These are phyloP conservation scores for Papilio protenor DNA, from an alignment of 2,888 invertebrate species.

Conservation along the genomic window DNA sequence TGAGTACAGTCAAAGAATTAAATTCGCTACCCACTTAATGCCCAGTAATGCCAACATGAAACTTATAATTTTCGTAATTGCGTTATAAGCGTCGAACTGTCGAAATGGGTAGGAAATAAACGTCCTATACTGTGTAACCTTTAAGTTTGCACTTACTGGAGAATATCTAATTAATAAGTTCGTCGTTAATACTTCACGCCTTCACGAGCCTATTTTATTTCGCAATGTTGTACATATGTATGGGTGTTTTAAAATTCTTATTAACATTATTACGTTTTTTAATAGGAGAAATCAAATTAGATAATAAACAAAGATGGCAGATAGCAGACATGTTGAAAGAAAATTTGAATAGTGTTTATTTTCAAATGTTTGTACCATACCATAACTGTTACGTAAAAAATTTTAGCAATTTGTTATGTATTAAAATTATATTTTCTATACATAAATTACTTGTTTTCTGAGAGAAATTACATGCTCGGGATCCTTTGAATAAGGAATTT, in stretches of 20 bases:
- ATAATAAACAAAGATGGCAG: background rate
- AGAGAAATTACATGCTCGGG: background rate
- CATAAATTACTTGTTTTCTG: background rate
- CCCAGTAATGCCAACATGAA: background rate
- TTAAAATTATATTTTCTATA: background rate
- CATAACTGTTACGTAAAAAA: background rate
- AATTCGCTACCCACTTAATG: background rate
- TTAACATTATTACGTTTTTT: background rate
- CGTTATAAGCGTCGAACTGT: background rate
- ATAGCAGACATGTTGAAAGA: background rate
- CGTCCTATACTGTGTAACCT: background rate
- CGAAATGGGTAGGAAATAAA: too few species aligned
- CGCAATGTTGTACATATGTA: background rate
- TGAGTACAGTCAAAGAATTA: background rate
- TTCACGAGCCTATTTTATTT: background rate
- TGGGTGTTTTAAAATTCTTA: slow-evolving; percentile 1
- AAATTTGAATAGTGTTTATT: background rate
- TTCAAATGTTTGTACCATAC: background rate
- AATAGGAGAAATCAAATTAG: slow-evolving; percentile 16
- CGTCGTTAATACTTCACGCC: slow-evolving; percentile 14
- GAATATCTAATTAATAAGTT: slow-evolving; percentile 27
- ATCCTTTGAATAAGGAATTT: background rate
- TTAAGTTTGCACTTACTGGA: slow-evolving; percentile 12
- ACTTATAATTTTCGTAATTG: background rate
- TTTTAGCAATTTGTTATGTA: background rate